These are phyloP conservation scores for Cavia aperea DNA, from an alignment of 2,113 vertebrate genomes.

Conservation along the genomic window DNA sequence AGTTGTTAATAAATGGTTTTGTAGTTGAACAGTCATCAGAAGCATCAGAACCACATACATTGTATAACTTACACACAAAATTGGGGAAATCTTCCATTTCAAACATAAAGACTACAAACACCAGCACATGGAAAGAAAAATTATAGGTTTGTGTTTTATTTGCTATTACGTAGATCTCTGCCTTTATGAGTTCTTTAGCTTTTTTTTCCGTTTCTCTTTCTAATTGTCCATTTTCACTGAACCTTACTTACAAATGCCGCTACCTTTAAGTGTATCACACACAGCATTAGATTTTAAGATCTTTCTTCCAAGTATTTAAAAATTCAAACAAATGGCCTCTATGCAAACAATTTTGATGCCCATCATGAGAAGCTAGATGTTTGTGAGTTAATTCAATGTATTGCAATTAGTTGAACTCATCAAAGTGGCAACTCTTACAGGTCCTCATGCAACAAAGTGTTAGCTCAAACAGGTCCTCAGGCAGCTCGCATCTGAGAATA, in stretches of 20 bases:
- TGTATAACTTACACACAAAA: neutral
- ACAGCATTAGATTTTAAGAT: neutral
- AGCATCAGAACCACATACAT: neutral
- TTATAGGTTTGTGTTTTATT: neutral
- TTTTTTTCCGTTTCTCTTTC: neutral
- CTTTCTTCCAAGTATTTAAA: neutral
- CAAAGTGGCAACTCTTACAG: neutral
- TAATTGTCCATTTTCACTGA: neutral
- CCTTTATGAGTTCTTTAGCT: neutral
- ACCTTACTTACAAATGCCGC: neutral
- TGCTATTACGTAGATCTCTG: neutral
- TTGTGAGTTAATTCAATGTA: neutral
- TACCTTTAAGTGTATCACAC: neutral
- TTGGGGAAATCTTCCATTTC: neutral
- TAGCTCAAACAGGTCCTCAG: neutral
- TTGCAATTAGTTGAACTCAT: neutral
- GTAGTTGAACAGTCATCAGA: neutral
- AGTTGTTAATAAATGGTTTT: neutral
- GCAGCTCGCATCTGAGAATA: neutral
- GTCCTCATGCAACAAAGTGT: neutral
- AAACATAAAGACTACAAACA: neutral
- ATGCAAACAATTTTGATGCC: neutral
- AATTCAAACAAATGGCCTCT: neutral
- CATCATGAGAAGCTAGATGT: neutral
- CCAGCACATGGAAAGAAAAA: neutral